Evolutionary conservation across 2,797 vertebrate species (phyloP), one percentile per base, ranked within the genome.

Genomic region (Pipistrellus kuhlii): DNA sequence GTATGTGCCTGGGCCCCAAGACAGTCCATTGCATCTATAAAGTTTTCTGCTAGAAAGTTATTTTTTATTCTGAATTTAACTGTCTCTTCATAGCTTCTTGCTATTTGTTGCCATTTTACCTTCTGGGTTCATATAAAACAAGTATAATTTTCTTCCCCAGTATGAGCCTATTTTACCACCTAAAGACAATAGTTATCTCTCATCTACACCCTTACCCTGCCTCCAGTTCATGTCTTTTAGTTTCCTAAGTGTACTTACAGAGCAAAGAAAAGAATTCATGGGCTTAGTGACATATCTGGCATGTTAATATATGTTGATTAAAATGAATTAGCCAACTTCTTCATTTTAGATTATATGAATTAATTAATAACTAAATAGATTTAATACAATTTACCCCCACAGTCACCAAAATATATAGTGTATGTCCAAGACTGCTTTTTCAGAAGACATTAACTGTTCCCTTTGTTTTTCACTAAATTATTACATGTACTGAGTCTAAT

Each of bases 41-140:
- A 72, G 32, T 53, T 73, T 89, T 91, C 35, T 69, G 5, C 84
- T 92, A 72, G 82, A 90, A 85, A 80, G 10, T 73, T 57, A 38
- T 27, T 80, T 83, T 86, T 81, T 30, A 90, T 80, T 94, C 59
- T 88, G 44, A 88, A 55, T 90, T 83, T 88, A 95, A 91, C 75
- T 72, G 1, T 76, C 78, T 93, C 30, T 69, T 32, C 4, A 20
- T 86, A 89, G 84, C 5, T 82, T 38, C 8, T 91, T 23, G 44
- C 30, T 10, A 69, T 84, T 90, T n/a, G 30, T 30, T 76, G 7
- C 64, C 71, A 92, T 69, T 81, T 32, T 78, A 92, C 7, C 11
- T 84, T 68, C 23, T 82, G 18, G 5, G 15, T 85, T 87, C 81
- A 88, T 68, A 57, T 73, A 66, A 78, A 85, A 68, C 10, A 91